A percentile compares a stretch with the other conserved stretches of the same genome.
phyloP scores from a whole-genome alignment of 1,140 invertebrate genomes.

The Eulimnadia texana region DNA sequence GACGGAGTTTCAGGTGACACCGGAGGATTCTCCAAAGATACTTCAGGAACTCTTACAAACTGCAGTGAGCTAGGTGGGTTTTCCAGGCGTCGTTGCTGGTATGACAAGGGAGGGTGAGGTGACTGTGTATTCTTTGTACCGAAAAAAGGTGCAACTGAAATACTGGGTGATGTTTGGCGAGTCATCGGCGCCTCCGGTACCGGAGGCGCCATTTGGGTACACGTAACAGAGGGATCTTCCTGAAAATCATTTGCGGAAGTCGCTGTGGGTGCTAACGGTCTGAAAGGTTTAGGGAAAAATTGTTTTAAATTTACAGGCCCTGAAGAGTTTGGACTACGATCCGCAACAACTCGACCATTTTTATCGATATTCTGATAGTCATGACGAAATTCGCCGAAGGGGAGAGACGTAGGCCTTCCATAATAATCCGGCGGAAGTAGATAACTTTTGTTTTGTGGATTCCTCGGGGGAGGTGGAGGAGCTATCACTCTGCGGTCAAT shows the following conservation, averaged over 20 bases:
- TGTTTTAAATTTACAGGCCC: background rate
- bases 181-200: too few relatives aligned
- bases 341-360: slow-evolving; percentile 4
- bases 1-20: background rate
- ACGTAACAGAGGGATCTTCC: too few relatives aligned
- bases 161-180: too few relatives aligned
- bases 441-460: slow-evolving; percentile 19
- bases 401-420: slow-evolving; percentile 21
- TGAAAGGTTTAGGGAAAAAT: background rate
- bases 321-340: background rate
- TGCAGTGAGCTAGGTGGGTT: too few relatives aligned
- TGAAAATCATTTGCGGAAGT: too few relatives aligned
- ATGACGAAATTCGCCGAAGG: slow-evolving; percentile 21
- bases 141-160: too few relatives aligned
- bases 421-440: slow-evolving; percentile 15
- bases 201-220: too few relatives aligned
- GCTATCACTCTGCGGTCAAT: slow-evolving; percentile 10
- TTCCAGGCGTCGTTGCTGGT: too few relatives aligned
- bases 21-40: too few relatives aligned
- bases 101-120: too few relatives aligned
- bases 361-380: slow-evolving; percentile 17
- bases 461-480: slow-evolving; percentile 21
- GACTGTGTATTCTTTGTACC: too few relatives aligned
- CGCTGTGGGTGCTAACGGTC: background rate
- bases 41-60: too few relatives aligned